phyloP scores from a whole-genome alignment of 1,140 invertebrate genomes.

The Ceratitis capitata region DNA sequence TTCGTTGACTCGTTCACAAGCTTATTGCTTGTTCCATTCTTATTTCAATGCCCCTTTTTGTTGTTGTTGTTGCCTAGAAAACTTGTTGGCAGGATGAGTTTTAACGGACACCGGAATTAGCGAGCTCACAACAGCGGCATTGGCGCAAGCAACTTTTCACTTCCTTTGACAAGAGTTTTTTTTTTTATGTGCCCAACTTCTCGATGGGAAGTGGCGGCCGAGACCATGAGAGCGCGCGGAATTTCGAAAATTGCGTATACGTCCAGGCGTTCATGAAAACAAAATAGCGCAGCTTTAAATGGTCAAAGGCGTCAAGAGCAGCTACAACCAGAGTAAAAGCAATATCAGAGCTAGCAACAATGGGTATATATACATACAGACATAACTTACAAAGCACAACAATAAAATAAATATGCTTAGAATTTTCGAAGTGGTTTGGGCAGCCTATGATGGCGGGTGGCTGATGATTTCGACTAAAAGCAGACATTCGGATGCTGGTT shows the following conservation, averaged over 20 bases:
- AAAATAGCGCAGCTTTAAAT: background rate
- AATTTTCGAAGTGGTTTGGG: too few relatives aligned
- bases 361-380: background rate
- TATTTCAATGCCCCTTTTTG: background rate
- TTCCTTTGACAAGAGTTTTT: slow-evolving; percentile 10
- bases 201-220: background rate
- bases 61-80: background rate
- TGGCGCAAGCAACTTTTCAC: slow-evolving; percentile 8
- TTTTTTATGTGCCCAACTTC: background rate
- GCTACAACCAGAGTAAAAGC: background rate
- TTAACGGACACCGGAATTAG: slow-evolving; percentile 20
- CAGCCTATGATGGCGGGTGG: background rate
- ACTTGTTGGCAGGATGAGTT: slow-evolving; percentile 17
- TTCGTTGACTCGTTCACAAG: slow-evolving; percentile 2
- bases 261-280: background rate
- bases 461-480: background rate
- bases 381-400: background rate
- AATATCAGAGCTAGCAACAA: background rate
- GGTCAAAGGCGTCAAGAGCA: background rate
- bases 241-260: slow-evolving; percentile 24
- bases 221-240: background rate
- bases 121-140: slow-evolving; percentile 12
- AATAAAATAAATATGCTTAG: background rate
- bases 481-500: background rate
- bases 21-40: background rate